Base-by-base conservation (phyloP, 2,797 vertebrate genomes). In the Cephalopachus bancanus region DNA sequence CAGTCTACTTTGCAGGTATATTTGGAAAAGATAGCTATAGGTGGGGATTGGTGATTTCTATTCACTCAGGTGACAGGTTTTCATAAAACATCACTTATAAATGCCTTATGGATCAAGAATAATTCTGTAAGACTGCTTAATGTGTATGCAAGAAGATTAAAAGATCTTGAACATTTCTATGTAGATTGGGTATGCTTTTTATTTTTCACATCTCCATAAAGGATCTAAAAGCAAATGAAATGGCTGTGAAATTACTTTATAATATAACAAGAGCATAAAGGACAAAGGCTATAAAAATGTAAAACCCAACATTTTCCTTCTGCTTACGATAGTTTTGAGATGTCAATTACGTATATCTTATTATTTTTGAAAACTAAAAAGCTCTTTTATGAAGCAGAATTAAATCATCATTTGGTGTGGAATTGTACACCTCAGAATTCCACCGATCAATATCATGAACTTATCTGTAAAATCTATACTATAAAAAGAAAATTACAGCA, bases 381-480 rank as follows among this genome's bases (percentile, higher is more conserved):
- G 64, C 9, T 93, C 30, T 90, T 97, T 79, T 53, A 85, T 37
- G 59, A 96, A 64, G 75, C 78, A 57, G 80, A 89, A 93, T 76
- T n/a, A 80, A 83, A 33, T 81, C 6, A 89, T 60, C 22, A 85
- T 5, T 33, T 17, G 81, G 64, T 86, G 12, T 15, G n/a, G 28
- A 90, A 85, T 0, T 60, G 14, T 1, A 83, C 0, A 94, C 7
- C 62, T 92, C 74, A 84, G 33, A 94, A 86, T 26, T 80, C 60
- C 26, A 55, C 8, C 37, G 49, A 84, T 88, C 37, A 93, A 75
- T 20, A 85, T 1, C 44, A 22, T 51, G 33, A 95, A 30, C n/a
- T 94, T 89, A 87, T 64, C 86, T 91, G 16, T 69, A 76, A 94
- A 97, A 88, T 49, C 28, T 55, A 91, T 89, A 74, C 7, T 65